A percentile compares a stretch with the other conserved stretches of the same genome.
Conservation (phyloP, 2,113 vertebrate species). For the Corythornis vintsioides region DNA sequence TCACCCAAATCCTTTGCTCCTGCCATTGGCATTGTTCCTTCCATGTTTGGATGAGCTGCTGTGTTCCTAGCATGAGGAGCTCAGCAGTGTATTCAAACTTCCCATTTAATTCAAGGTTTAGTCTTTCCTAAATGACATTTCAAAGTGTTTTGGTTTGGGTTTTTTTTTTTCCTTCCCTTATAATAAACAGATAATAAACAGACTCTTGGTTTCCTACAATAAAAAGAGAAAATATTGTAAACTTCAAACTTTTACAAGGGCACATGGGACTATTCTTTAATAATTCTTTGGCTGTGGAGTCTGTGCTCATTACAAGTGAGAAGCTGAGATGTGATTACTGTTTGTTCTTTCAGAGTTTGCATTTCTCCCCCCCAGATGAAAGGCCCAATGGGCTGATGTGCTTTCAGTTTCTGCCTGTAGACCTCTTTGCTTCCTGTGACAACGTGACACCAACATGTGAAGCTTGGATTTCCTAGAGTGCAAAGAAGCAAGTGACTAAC, state of each 20-base stretch:
- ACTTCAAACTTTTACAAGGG: constrained; percentile 23
- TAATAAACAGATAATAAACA: constrained; percentile 67
- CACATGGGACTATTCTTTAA: constrained; percentile 26
- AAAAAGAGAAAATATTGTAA: constrained; percentile 45
- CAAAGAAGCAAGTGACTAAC: neutral
- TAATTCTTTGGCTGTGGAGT: constrained; percentile 52
- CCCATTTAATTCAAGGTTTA: neutral
- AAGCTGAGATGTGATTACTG: constrained; percentile 15
- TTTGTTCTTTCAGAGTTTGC: neutral
- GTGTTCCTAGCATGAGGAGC: neutral
- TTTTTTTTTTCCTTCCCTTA: neutral
- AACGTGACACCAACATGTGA: neutral
- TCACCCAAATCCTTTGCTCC: neutral
- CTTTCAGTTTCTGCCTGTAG: neutral
- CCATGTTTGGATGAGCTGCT: neutral
- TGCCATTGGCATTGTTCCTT: neutral
- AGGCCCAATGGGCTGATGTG: neutral
- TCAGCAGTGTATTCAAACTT: neutral
- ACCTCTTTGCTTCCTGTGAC: neutral
- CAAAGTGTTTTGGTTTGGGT: neutral
- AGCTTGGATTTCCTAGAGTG: neutral
- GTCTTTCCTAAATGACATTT: constrained; percentile 1
- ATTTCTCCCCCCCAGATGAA: neutral
- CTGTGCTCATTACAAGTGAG: constrained; percentile 36
- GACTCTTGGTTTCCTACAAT: constrained; percentile 48